Conservation (phyloP, 2,888 invertebrate species). For the Lamellibrachia columna region DNA sequence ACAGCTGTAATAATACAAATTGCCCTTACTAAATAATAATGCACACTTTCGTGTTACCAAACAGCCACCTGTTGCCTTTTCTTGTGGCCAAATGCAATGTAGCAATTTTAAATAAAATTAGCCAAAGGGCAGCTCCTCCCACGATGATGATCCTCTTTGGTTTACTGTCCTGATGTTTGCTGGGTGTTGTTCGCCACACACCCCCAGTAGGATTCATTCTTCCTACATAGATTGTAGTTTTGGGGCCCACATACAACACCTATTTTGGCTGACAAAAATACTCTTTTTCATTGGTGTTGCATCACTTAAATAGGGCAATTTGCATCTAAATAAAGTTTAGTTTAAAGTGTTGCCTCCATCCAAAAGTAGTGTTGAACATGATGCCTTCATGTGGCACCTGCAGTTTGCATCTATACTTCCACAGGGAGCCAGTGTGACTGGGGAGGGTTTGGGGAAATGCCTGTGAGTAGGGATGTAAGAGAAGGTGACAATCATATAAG, state of each 20-base stretch:
- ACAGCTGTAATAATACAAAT: not conserved
- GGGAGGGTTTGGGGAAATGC: not conserved
- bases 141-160: not conserved
- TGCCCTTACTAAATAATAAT: not conserved
- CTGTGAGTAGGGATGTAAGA: not conserved
- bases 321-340: too few species aligned
- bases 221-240: too few species aligned
- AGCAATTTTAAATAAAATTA: not conserved
- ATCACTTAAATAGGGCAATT: too few species aligned
- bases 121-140: not conserved
- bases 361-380: too few species aligned
- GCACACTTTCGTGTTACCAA: not conserved
- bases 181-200: too few species aligned
- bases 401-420: not conserved
- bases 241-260: too few species aligned
- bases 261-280: too few species aligned
- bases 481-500: not conserved
- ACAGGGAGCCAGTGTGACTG: not conserved
- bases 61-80: not conserved
- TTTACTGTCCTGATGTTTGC: not conserved
- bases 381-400: too few species aligned
- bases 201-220: too few species aligned
- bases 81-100: not conserved
- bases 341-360: too few species aligned
- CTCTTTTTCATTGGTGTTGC: too few species aligned